Evolutionary conservation across 1,140 invertebrate genomes (phyloP).

Genomic region (Papilio helenus): DNA sequence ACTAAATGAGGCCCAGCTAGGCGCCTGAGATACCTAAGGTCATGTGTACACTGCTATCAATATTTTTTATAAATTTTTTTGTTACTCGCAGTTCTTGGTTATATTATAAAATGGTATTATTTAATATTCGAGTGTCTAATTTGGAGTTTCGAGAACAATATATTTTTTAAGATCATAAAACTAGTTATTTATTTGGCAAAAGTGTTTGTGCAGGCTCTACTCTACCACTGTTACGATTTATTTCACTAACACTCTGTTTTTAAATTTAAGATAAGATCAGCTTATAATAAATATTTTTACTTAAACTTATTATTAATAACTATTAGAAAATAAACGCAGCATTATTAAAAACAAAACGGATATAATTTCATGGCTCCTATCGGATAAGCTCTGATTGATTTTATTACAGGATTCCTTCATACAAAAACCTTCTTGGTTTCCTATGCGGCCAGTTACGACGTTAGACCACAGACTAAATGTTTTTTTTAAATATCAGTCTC

Average conservation of each 20-base stretch:
- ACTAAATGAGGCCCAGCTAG: slow-evolving; percentile 56
- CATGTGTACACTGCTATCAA: slow-evolving; percentile 33
- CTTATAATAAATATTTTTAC: no score
- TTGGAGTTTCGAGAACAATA: no score
- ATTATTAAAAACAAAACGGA: slow-evolving; percentile 45
- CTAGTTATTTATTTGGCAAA: no score
- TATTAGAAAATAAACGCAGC: slow-evolving; percentile 32
- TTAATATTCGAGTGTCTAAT: background rate
- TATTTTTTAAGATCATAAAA: no score
- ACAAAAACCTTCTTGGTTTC: slow-evolving; percentile 48
- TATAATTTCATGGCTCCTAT: slow-evolving; percentile 50
- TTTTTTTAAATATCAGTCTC: slow-evolving; percentile 39
- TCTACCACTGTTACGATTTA: no score
- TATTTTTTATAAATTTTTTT: background rate
- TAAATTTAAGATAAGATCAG: no score
- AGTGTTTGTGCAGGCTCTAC: no score
- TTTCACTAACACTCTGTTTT: no score
- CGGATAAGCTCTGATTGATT: slow-evolving; percentile 49
- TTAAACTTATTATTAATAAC: no score
- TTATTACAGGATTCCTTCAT: slow-evolving; percentile 49
- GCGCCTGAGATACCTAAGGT: slow-evolving; percentile 47
- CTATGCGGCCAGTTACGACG: slow-evolving; percentile 42
- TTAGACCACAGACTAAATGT: slow-evolving; percentile 32
- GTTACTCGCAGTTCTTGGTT: background rate
- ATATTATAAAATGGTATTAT: background rate